phyloP scores from a whole-genome alignment of 1,140 invertebrate species.

The Drosophila persimilis region DNA sequence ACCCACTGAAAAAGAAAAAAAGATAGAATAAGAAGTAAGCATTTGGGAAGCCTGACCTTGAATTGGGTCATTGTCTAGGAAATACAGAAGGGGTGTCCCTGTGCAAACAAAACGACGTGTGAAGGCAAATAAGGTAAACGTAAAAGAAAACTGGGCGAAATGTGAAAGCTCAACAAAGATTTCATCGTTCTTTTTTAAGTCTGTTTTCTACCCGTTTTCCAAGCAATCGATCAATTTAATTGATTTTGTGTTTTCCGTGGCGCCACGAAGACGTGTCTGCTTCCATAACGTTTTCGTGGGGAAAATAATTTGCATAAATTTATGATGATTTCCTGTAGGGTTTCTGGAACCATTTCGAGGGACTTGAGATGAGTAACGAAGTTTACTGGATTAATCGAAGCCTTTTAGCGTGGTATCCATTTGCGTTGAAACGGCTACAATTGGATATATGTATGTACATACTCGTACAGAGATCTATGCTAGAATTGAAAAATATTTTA shows the following conservation, averaged over 20 bases:
- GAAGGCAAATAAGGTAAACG: neutral
- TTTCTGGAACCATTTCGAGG: too few species aligned
- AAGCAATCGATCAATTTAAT: conserved; percentile 46
- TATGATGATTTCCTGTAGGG: too few species aligned
- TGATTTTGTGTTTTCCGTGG: conserved; percentile 27
- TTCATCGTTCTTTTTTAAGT: neutral
- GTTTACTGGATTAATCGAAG: too few species aligned
- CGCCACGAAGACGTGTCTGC: conserved; percentile 25
- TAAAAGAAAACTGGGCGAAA: neutral
- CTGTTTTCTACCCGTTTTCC: neutral
- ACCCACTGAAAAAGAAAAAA: conserved; percentile 9
- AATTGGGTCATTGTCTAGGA: conserved; percentile 26
- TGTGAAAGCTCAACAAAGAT: conserved; percentile 13
- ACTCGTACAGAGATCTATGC: too few species aligned
- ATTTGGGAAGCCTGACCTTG: conserved; percentile 35
- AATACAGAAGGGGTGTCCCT: neutral
- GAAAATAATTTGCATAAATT: too few species aligned
- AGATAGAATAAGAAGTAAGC: conserved; percentile 12
- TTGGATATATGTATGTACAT: too few species aligned
- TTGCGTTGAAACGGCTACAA: too few species aligned
- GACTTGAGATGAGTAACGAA: too few species aligned
- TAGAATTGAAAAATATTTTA: too few species aligned
- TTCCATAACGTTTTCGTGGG: too few species aligned
- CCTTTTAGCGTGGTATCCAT: too few species aligned
- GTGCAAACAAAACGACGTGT: neutral